phyloP scores from a whole-genome alignment of 2,113 vertebrate genomes.

The Rana temporaria region DNA sequence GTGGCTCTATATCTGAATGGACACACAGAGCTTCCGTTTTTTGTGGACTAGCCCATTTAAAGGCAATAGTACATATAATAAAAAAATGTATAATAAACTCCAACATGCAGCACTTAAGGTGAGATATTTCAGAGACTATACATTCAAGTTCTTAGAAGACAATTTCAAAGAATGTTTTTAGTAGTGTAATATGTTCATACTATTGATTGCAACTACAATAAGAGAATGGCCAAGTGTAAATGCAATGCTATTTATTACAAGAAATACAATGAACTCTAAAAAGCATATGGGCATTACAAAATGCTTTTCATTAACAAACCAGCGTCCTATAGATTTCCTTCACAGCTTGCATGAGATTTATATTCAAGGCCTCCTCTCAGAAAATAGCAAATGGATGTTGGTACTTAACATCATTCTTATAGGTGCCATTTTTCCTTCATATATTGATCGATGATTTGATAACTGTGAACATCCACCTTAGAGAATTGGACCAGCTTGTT shows the following conservation, averaged over 20 bases:
- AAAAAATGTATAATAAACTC: too few species aligned
- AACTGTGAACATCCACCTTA: too few species aligned
- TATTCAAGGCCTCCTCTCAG: background rate
- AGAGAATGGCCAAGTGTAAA: background rate
- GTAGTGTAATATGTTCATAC: background rate
- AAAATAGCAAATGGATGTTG: background rate
- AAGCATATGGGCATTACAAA: background rate
- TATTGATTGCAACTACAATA: background rate
- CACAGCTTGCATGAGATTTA: background rate
- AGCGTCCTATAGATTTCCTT: background rate
- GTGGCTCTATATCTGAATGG: too few species aligned
- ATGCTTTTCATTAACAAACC: slow-evolving; percentile 3
- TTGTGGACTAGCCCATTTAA: too few species aligned
- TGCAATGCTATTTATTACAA: background rate
- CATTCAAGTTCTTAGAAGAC: background rate
- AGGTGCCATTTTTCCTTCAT: background rate
- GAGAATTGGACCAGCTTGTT: too few species aligned
- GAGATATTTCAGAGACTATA: background rate
- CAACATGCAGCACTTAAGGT: background rate
- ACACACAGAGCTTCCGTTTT: too few species aligned
- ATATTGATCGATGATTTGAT: background rate
- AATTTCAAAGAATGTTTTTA: background rate
- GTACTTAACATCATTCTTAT: background rate
- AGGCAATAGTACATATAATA: too few species aligned
- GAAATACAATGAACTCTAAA: background rate